Evolutionary conservation across 2,113 vertebrate genomes (phyloP), one percentile per base, ranked within the genome.

Genomic region (Microcebus griseorufus): DNA sequence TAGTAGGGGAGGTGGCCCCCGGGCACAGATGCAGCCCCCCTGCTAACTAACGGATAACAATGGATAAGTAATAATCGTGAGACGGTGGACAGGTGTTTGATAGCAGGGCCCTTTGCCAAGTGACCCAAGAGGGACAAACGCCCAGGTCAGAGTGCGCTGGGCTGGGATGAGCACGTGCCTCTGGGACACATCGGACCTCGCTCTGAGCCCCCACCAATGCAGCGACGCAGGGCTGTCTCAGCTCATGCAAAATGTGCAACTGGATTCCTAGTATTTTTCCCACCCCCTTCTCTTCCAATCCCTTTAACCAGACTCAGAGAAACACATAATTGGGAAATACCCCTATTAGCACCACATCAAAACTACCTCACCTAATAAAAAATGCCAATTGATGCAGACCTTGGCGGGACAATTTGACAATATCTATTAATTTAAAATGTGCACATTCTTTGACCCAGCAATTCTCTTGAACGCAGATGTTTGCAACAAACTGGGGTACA

Each of bases 311-410:
- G 32, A 90, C 62, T 51, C 69, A 84, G 27, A 75, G 23, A 93
- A 85, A 92, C 11, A 90, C 87, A 55, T 53, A 7, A 79, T 18
- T 87, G 39, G 37, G 25, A 93, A 76, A 51, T 78, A 6, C 4
- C 65, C 25, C 37, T 22, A 27, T 20, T 58, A 79, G 83, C 6
- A 76, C 37, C 37, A 64, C 13, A 69, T 92, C 69, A 55, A 78
- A 60, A 96, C 58, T 78, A 29, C 4, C n/a, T 23, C n/a, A 86
- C 45, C 72, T 72, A 42, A 73, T 39, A 58, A 62, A 93, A 96
- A 72, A 75, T 48, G 51, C 8, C 42, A 95, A 34, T 65, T 62
- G 39, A 45, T 58, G 64, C 11, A 58, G 75, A 45, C 27, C 37
- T 83, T 69, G 79, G 13, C 32, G 87, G 25, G 67, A 73, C 18